Conservation (phyloP, 2,797 vertebrate genomes). For the Hydrocynus forskahlii region DNA sequence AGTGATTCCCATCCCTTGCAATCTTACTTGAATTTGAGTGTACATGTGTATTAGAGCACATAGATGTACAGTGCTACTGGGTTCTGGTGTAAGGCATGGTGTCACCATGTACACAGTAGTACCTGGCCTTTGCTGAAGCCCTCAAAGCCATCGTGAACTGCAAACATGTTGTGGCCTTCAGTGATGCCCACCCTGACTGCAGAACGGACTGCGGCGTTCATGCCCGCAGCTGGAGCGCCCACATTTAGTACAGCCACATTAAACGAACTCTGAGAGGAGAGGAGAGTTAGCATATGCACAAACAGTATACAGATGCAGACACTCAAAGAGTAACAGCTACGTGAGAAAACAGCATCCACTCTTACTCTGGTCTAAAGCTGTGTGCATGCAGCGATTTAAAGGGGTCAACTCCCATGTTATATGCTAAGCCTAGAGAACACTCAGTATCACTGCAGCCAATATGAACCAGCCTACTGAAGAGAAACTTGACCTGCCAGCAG, state of each 20-base stretch:
- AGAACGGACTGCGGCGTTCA: slow-evolving; percentile 90
- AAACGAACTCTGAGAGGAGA: slow-evolving; percentile 78
- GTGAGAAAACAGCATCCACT: background rate
- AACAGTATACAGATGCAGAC: background rate
- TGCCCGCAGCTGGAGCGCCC: slow-evolving; percentile 90
- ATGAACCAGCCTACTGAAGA: too few relatives aligned
- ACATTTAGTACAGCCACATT: slow-evolving; percentile 89
- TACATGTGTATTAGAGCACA: background rate
- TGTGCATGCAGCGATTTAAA: background rate
- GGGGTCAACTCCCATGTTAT: background rate
- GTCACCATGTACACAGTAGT: background rate
- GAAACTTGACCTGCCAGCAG: background rate
- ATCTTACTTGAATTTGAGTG: background rate
- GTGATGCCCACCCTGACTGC: slow-evolving; percentile 87
- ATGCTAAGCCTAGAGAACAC: background rate
- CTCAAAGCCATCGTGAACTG: slow-evolving; percentile 90
- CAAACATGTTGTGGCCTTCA: slow-evolving; percentile 89
- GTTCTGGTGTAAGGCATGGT: background rate
- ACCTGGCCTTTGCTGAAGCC: slow-evolving; percentile 87
- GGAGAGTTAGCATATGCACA: slow-evolving; percentile 27
- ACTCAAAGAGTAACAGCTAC: background rate
- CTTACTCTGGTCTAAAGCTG: background rate
- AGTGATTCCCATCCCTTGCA: too few relatives aligned
- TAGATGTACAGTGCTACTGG: background rate
- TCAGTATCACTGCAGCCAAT: background rate